These are phyloP conservation scores for Macroglossus sobrinus DNA, from an alignment of 2,113 vertebrate species.

Conservation along the genomic window DNA sequence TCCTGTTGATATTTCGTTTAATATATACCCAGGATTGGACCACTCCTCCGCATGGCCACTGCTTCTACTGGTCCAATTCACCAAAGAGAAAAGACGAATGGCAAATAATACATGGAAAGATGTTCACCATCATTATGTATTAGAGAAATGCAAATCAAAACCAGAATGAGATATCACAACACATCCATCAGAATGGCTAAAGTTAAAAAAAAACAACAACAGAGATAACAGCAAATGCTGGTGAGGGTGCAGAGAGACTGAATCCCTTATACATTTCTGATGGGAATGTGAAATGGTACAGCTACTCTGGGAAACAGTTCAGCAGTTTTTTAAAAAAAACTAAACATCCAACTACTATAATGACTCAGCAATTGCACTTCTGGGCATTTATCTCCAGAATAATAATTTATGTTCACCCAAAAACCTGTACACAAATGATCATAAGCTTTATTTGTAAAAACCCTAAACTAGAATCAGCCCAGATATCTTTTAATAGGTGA, in stretches of 20 bases:
- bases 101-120: not conserved
- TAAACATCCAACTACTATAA: constrained; percentile 15
- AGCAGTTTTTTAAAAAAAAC: constrained; percentile 37
- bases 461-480: constrained; percentile 10
- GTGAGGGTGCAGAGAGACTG: not conserved
- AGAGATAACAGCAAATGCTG: not conserved
- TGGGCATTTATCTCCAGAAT: constrained; percentile 40
- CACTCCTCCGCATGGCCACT: not conserved
- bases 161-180: not conserved
- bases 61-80: not conserved
- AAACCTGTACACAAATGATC: constrained; percentile 30
- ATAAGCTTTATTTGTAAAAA: constrained; percentile 35
- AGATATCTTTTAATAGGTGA: constrained; percentile 1
- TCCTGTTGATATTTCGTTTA: not conserved
- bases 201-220: not conserved
- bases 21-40: not conserved
- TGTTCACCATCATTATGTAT: not conserved
- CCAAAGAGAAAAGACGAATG: not conserved
- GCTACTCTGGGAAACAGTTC: not conserved
- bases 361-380: not conserved
- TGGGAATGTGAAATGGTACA: not conserved
- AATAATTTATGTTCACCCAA: constrained; percentile 25
- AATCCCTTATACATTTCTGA: not conserved
- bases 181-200: not conserved
- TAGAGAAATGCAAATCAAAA: not conserved